phyloP scores from a whole-genome alignment of 2,888 invertebrate species.

The Tipula helvola region DNA sequence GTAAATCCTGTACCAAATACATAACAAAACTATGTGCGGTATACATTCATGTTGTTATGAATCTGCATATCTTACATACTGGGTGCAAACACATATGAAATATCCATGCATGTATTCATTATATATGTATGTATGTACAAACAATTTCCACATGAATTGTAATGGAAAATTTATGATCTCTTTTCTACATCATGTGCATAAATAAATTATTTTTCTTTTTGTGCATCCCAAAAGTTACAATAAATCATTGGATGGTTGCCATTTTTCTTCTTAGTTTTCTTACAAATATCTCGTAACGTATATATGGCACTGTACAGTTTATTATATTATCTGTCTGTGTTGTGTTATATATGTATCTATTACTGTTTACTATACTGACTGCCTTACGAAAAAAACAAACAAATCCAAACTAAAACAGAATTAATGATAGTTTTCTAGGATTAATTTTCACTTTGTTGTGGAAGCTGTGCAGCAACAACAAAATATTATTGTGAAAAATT shows the following conservation, averaged over 20 bases:
- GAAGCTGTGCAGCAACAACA: background rate
- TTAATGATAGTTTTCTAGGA: background rate
- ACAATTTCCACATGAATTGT: slow-evolving; percentile 8
- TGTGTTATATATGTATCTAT: background rate
- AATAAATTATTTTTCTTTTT: slow-evolving; percentile 7
- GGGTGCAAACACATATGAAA: background rate
- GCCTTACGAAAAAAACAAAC: background rate
- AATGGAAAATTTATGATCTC: slow-evolving; percentile 9
- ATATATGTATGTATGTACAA: background rate
- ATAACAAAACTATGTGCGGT: background rate
- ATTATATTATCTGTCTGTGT: background rate
- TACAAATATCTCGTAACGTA: background rate
- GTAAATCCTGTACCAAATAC: background rate
- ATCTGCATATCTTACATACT: background rate
- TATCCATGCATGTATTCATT: background rate
- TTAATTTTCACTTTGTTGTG: background rate
- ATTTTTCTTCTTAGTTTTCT: background rate
- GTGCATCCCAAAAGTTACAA: background rate
- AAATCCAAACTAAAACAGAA: background rate
- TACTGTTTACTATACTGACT: background rate
- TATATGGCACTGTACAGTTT: background rate
- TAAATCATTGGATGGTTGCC: slow-evolving; percentile 9
- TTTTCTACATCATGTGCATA: slow-evolving; percentile 9
- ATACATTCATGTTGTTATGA: background rate
- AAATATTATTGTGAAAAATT: background rate